A percentile compares a stretch with the other conserved stretches of the same genome.
Evolutionary conservation across 2,888 invertebrate genomes (phyloP).

Genomic region (Dryobotodes eremita): DNA sequence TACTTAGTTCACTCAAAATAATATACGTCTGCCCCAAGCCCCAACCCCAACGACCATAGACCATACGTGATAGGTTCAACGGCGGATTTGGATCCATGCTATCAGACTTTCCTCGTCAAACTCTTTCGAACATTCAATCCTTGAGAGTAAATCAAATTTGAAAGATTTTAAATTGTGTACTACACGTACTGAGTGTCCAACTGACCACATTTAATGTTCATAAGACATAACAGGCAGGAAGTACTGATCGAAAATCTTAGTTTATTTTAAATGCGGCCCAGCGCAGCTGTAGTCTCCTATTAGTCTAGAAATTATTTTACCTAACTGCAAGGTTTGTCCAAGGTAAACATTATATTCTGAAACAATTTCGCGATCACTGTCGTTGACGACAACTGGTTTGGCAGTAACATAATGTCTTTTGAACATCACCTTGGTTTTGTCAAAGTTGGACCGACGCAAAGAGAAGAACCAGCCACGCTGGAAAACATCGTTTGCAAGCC

Average conservation of each 20-base stretch:
- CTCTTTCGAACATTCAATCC: background rate
- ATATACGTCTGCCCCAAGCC: background rate
- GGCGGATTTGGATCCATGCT: background rate
- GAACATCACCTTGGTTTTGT: conserved; percentile 1
- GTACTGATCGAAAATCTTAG: background rate
- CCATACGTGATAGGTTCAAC: too few species aligned
- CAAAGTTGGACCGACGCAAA: background rate
- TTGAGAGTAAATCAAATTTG: background rate
- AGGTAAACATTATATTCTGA: conserved; percentile 10
- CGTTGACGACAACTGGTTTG: conserved; percentile 9
- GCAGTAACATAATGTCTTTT: conserved; percentile 7
- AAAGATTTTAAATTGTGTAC: background rate
- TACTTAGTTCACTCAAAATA: background rate
- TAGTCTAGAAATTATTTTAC: conserved; percentile 10
- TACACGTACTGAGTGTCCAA: background rate
- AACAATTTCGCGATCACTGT: background rate
- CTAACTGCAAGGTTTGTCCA: conserved; percentile 5
- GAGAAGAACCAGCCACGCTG: background rate
- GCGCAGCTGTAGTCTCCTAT: background rate
- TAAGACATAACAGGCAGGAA: conserved; percentile 7
- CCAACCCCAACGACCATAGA: background rate
- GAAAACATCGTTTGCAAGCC: background rate
- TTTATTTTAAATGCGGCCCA: background rate
- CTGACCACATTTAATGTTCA: background rate
- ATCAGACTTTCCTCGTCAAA: background rate